Evolutionary conservation across 30 jellyfish, hydroid and myxozoan genomes (phyloP), one percentile per base, ranked within the genome.

Genomic region (Hydra vulgaris): DNA sequence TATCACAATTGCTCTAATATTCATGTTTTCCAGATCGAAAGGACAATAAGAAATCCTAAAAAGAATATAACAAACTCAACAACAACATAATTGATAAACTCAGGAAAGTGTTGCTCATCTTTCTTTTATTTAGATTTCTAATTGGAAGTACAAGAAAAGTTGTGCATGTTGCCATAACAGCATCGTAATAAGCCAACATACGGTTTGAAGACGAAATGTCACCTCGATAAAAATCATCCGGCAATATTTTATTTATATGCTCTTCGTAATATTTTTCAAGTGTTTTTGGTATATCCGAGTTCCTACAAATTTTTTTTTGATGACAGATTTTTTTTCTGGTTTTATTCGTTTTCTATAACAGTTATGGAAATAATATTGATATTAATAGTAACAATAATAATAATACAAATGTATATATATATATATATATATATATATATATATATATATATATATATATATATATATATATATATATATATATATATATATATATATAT

Each of bases 91-190:
- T 20, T 0, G 1, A 75, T 27, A 70, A 75, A 75, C 16, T 53
- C 74, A 19, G 74, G 7, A 0, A 75, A 71, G 7, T 72, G 24
- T 54, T 23, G 56, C 18, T 70, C 40, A 12, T 78, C 54, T 18
- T 24, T 77, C 20, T 53, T 15, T 78, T 26, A 8, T 78, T 55
- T 53, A 78, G 18, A 53, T 78, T 78, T 53, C 85, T 54, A 20
- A 78, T 52, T 15, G 85, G 85, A 18, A 78, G 24, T n/a, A 78
- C 85, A 18, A 78, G 5, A 18, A 78, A 78, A 53, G 82, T 78
- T 54, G 79, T 76, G 54, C 85, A 78, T 7, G 85, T 78, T 23
- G 85, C 85, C 85, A 78, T 78, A 81, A 78, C 69, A 52, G 85
- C 85, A 53, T 78, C 85, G 0, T 26, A 52, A 23, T 78, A 78